Percentiles rank a stretch among this genome's conserved stretches.
These are phyloP conservation scores for Escarpia spicata DNA, from an alignment of 2,888 invertebrate genomes.

Conservation along the genomic window DNA sequence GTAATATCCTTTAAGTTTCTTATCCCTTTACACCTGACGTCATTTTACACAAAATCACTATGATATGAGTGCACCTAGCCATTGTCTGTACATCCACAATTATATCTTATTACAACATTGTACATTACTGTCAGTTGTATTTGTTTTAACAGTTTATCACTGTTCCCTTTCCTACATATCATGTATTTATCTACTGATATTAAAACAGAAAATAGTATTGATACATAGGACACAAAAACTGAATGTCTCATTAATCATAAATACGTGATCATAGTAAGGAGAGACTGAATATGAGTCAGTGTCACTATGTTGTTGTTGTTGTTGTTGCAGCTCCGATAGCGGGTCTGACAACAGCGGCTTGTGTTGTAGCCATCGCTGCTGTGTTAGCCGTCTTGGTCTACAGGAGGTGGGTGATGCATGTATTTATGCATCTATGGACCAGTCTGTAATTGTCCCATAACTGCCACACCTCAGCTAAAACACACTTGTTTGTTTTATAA, in stretches of 20 bases:
- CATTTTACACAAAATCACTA: no score
- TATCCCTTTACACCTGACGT: no score
- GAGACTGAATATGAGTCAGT: background rate
- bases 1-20: background rate
- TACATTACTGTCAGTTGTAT: no score
- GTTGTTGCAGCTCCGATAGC: background rate
- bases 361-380: background rate
- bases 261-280: background rate
- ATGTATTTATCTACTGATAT: no score
- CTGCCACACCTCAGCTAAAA: no score
- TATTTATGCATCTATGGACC: no score
- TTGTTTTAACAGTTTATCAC: no score
- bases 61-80: no score
- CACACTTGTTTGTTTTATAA: no score
- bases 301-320: background rate
- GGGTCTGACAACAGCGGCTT: background rate
- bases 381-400: background rate
- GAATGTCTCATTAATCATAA: background rate
- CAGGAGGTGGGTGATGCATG: background rate
- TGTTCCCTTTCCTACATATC: no score
- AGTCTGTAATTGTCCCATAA: no score
- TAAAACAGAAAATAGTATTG: no score
- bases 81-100: background rate
- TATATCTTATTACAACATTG: background rate
- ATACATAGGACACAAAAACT: background rate